Evolutionary conservation across 2,888 invertebrate species (phyloP).

Genomic region (Sminthurides aquaticus): DNA sequence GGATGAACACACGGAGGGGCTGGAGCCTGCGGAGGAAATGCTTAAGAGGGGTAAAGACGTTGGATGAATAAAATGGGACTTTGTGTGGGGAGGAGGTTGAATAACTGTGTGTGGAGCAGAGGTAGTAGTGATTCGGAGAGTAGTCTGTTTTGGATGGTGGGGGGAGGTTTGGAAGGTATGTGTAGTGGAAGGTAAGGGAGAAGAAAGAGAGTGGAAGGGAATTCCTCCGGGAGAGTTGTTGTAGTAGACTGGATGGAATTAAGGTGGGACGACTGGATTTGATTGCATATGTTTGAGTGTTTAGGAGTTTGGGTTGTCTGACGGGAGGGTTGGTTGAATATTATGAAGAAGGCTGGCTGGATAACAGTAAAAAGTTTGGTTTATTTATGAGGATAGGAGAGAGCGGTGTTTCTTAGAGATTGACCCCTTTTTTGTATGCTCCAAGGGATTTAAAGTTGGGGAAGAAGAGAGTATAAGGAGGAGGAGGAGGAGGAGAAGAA

Average conservation of each 20-base stretch:
- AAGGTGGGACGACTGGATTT: constrained; percentile 4
- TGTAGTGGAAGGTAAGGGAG: too few species aligned
- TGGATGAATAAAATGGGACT: too few species aligned
- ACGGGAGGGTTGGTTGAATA: too few species aligned
- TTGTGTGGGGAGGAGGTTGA: constrained; percentile 3
- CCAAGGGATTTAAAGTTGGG: not conserved
- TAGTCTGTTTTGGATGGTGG: not conserved
- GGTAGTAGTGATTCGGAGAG: not conserved
- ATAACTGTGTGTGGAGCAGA: not conserved
- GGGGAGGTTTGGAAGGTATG: not conserved
- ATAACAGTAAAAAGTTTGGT: not conserved
- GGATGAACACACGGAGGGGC: too few species aligned
- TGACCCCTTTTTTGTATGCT: not conserved
- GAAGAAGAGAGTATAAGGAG: not conserved
- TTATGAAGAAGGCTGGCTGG: too few species aligned
- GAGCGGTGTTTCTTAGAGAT: not conserved
- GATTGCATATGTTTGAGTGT: not conserved
- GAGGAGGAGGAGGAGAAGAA: not conserved
- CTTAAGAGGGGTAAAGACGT: too few species aligned
- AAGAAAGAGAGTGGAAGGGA: not conserved
- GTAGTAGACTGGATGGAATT: not conserved
- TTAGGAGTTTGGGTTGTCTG: not conserved
- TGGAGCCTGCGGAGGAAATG: too few species aligned
- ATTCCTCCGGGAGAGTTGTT: not conserved
- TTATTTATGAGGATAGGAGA: not conserved